Conservation (phyloP, 2,888 invertebrate species). For the Cynaeus angustus region DNA sequence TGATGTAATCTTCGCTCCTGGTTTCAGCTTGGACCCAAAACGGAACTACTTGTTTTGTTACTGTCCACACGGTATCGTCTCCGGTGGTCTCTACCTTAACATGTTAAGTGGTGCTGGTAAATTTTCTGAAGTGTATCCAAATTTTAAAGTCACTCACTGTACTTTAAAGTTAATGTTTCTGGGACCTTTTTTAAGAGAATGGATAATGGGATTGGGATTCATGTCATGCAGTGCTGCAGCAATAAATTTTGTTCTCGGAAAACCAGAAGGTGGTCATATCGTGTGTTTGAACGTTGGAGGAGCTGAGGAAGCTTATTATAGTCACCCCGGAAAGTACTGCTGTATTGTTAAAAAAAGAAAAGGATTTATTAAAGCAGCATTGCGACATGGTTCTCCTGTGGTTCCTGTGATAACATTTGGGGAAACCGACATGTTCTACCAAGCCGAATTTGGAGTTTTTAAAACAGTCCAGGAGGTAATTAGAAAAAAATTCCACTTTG, state of each 20-base stretch:
- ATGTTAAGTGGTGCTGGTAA: conserved; percentile 78
- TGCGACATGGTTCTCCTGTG: background rate
- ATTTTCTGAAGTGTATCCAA: conserved; percentile 72
- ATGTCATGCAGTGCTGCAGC: background rate
- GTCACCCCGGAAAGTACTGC: background rate
- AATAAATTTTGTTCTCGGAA: background rate
- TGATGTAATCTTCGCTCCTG: conserved; percentile 87
- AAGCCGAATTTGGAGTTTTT: background rate
- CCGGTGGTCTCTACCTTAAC: conserved; percentile 84
- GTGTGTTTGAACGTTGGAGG: conserved; percentile 77
- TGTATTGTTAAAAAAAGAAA: background rate
- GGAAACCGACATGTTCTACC: background rate
- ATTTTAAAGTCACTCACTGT: conserved; percentile 61
- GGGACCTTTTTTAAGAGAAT: background rate
- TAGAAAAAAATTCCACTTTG: background rate
- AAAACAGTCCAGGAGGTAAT: background rate
- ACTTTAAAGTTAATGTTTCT: background rate
- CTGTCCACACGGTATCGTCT: conserved; percentile 92
- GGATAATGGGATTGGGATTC: background rate
- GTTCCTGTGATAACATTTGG: conserved; percentile 1
- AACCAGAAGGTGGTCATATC: conserved; percentile 1
- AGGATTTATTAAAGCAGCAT: background rate
- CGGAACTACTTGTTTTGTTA: conserved; percentile 90
- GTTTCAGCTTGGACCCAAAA: conserved; percentile 84
- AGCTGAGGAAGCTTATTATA: conserved; percentile 72